Evolutionary conservation across 2,888 invertebrate genomes (phyloP), one percentile per base, ranked within the genome.

Genomic region (Fragum fragum): DNA sequence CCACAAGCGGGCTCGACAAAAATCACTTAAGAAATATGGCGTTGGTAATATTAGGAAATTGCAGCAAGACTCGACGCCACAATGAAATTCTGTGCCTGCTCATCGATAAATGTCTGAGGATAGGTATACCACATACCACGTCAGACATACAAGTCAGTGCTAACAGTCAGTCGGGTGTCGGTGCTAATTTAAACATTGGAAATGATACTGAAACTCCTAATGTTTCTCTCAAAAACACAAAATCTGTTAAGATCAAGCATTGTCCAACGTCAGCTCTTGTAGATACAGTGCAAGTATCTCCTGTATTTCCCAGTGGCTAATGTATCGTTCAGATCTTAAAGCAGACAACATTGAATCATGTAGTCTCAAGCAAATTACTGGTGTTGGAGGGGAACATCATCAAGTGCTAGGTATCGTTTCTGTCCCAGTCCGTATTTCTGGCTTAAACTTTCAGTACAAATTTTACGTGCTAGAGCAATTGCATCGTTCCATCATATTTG

Each of bases 331-430:
- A n/a, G 55, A 71, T 26, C n/a, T 63, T 21, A 26, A 29, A 9
- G 23, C 61, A 18, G 26, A 42, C 11, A n/a, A 53, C 14, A 53
- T 70, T 36, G 21, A 55, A 26, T 23, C 52, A 5, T 57, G 29
- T n/a, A 11, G 28, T 16, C 28, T 69, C n/a, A 47, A 28, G 1
- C 9, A 74, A 32, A 70, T 73, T 5, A 47, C n/a, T n/a, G n/a
- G n/a, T n/a, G n/a, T n/a, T n/a, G n/a, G n/a, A n/a, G n/a, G n/a
- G n/a, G n/a, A n/a, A 47, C 28, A 74, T 59, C 26, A 61, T 70
- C 18, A 61, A 36, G 72, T 79, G 2, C 16, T 68, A 11, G 74
- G 79, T 9, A 42, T 52, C 23, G 52, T 74, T 57, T 59, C 36
- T n/a, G 14, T 79, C 18, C 42, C 70, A 29, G 14, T 74, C 23